phyloP scores from a whole-genome alignment of 2,888 invertebrate species.

The Dastarcus helophoroides region DNA sequence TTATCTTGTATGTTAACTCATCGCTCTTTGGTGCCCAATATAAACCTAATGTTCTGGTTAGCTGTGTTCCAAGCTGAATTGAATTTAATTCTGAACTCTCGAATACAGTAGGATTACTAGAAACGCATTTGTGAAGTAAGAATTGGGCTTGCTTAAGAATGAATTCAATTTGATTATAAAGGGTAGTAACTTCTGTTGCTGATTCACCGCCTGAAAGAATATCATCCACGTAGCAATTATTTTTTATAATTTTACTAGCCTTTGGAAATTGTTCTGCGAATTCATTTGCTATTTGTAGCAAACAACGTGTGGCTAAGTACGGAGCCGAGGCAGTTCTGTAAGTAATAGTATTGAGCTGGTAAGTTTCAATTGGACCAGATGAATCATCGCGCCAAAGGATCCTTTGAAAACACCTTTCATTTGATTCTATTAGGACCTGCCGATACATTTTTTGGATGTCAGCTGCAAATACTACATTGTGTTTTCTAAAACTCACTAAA shows the following conservation, averaged over 20 bases:
- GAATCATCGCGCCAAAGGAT: conserved; percentile 14
- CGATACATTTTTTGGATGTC: conserved; percentile 18
- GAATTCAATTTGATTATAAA: no score
- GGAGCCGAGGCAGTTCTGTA: conserved; percentile 15
- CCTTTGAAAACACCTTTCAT: conserved; percentile 13
- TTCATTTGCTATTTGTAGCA: conserved; percentile 14
- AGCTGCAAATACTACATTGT: conserved; percentile 12
- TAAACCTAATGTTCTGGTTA: no score
- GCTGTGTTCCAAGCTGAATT: no score
- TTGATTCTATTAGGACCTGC: conserved; percentile 12
- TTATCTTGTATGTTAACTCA: no score
- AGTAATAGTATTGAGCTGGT: conserved; percentile 15
- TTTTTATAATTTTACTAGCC: conserved; percentile 10
- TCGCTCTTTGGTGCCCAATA: no score
- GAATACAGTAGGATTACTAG: no score
- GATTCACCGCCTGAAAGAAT: conserved; percentile 12
- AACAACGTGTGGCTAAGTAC: conserved; percentile 14
- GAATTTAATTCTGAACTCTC: no score
- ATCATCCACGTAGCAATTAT: conserved; percentile 14
- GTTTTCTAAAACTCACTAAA: conserved; percentile 12
- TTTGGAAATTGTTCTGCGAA: conserved; percentile 9
- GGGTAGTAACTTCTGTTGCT: no score
- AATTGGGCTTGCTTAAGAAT: no score
- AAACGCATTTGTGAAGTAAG: no score
- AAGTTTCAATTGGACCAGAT: conserved; percentile 9